These are phyloP conservation scores for Andricus grossulariae DNA, from an alignment of 1,140 invertebrate genomes.

Conservation along the genomic window DNA sequence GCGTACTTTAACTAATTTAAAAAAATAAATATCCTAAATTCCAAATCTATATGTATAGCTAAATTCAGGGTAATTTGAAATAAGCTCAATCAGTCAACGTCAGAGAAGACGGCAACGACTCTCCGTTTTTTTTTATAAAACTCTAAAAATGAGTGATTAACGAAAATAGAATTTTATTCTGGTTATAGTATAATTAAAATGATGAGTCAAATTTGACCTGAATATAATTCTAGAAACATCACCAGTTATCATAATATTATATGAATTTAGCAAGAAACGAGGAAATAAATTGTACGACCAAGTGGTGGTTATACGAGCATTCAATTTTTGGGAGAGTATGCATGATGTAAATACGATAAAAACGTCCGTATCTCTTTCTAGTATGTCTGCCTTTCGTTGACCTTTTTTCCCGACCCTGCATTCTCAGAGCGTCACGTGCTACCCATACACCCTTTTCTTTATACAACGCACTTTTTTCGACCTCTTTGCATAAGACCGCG, in stretches of 20 bases:
- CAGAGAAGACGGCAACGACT: too few relatives aligned
- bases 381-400: neutral
- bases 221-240: neutral
- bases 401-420: neutral
- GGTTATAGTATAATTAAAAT: neutral
- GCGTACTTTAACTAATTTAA: too few relatives aligned
- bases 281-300: neutral
- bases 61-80: too few relatives aligned
- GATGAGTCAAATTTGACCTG: neutral
- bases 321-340: neutral
- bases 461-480: neutral
- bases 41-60: too few relatives aligned
- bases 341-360: conserved; percentile 3
- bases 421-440: neutral
- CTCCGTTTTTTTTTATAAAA: too few relatives aligned
- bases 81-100: too few relatives aligned
- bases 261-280: neutral
- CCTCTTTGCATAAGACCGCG: neutral
- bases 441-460: neutral
- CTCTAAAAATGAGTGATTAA: neutral
- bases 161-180: neutral
- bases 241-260: neutral
- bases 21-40: too few relatives aligned
- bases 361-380: neutral
- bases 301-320: neutral